Percentiles rank a stretch among this genome's conserved stretches.
phyloP scores from a whole-genome alignment of 2,797 vertebrate genomes.

The Coendou prehensilis region DNA sequence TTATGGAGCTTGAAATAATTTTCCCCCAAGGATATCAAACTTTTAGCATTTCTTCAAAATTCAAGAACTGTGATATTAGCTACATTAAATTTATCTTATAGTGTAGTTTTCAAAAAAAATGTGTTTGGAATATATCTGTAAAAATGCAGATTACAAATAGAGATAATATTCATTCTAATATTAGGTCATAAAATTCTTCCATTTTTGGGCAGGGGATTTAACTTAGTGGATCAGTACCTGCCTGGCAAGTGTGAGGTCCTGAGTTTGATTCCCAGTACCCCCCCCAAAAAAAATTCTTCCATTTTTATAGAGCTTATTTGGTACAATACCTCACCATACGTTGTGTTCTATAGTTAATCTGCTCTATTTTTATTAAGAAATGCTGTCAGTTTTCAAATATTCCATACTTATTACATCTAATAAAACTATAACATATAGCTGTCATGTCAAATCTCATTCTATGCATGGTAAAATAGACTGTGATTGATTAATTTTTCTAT shows the following conservation, averaged over 20 bases:
- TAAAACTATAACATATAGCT: neutral
- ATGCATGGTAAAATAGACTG: neutral
- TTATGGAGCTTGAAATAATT: constrained; percentile 37
- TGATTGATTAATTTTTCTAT: neutral
- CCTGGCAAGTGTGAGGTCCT: too few relatives aligned
- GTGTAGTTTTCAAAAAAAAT: constrained; percentile 27
- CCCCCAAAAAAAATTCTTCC: neutral
- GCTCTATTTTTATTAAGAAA: constrained; percentile 22
- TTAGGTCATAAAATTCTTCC: neutral
- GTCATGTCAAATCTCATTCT: constrained; percentile 7
- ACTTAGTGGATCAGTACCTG: too few relatives aligned
- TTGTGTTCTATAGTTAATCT: constrained; percentile 37
- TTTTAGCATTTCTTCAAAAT: constrained; percentile 41
- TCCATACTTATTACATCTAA: constrained; percentile 6
- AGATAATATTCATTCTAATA: constrained; percentile 55
- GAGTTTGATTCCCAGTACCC: too few relatives aligned
- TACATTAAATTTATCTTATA: constrained; percentile 51
- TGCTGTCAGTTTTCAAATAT: constrained; percentile 54
- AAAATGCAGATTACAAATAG: constrained; percentile 27
- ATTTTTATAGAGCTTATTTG: constrained; percentile 9
- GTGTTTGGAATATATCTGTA: constrained; percentile 56
- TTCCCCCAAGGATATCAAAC: neutral
- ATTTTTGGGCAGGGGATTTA: neutral
- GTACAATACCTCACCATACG: neutral
- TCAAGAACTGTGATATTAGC: neutral